A percentile compares a stretch with the other conserved stretches of the same genome.
Evolutionary conservation across 2,888 invertebrate species (phyloP).

Genomic region (Caenorhabditis zanzibari): DNA sequence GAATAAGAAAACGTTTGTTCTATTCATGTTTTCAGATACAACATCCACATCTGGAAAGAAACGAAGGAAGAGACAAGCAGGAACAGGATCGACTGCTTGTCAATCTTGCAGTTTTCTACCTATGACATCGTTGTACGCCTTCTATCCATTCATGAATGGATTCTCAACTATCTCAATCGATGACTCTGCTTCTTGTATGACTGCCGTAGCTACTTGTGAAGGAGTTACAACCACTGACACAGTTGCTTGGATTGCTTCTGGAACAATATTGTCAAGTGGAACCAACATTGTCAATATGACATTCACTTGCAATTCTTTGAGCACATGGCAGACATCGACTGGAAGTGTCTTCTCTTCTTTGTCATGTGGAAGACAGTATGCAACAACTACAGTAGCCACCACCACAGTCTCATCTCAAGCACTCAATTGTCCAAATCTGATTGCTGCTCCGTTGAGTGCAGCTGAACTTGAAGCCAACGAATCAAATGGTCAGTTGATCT

Average conservation of each 20-base stretch:
- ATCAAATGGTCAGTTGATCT: constrained; percentile 55
- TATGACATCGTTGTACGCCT: constrained; percentile 43
- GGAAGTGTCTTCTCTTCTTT: constrained; percentile 46
- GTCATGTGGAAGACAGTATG: constrained; percentile 57
- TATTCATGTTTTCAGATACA: constrained; percentile 16
- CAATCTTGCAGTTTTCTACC: constrained; percentile 58
- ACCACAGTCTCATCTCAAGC: constrained; percentile 46
- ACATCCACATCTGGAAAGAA: constrained; percentile 40
- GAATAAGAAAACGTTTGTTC: neutral
- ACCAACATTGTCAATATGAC: constrained; percentile 48
- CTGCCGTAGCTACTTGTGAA: constrained; percentile 53
- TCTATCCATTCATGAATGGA: constrained; percentile 61
- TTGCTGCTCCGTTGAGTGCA: constrained; percentile 49
- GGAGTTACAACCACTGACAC: constrained; percentile 27
- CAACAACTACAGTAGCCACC: constrained; percentile 58
- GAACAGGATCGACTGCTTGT: constrained; percentile 54
- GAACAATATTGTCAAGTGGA: constrained; percentile 41
- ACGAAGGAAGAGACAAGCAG: constrained; percentile 61
- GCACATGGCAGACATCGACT: constrained; percentile 50
- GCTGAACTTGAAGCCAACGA: constrained; percentile 38
- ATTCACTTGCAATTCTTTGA: constrained; percentile 57
- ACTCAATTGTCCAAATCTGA: constrained; percentile 56
- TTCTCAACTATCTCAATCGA: constrained; percentile 52
- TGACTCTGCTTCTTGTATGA: constrained; percentile 44
- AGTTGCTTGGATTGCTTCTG: constrained; percentile 56